Evolutionary conservation across 1,140 invertebrate species (phyloP).

Genomic region (Micrasema longulum): DNA sequence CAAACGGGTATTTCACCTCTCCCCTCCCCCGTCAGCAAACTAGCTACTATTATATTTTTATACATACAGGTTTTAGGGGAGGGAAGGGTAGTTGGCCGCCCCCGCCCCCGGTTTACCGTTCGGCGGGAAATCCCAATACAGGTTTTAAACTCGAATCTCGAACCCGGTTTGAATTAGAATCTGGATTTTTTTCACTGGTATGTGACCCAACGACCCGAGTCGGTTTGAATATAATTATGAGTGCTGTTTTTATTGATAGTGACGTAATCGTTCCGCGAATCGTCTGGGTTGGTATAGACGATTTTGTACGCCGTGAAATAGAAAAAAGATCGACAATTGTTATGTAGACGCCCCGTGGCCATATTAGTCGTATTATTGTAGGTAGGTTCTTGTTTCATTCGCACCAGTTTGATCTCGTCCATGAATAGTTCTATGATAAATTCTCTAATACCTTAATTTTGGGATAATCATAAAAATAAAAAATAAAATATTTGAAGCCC

Average conservation of each 20-base stretch:
- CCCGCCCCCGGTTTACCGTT: conserved; percentile 35
- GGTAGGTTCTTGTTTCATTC: no score
- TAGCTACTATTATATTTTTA: no score
- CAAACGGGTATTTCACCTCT: conserved; percentile 35
- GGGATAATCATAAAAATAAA: no score
- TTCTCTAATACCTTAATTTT: no score
- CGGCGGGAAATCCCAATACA: conserved; percentile 23
- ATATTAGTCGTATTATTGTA: not conserved
- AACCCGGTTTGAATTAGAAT: no score
- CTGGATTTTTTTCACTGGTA: not conserved
- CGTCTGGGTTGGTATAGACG: conserved; percentile 3
- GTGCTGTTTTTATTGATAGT: not conserved
- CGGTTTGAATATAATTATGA: not conserved
- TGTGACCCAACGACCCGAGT: conserved; percentile 26
- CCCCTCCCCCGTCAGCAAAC: not conserved
- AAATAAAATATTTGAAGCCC: no score
- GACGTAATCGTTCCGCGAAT: conserved; percentile 22
- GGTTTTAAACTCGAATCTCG: not conserved
- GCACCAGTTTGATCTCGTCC: no score
- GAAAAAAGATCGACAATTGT: not conserved
- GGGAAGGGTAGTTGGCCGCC: conserved; percentile 14
- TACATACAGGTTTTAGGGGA: conserved; percentile 6
- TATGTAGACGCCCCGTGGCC: conserved; percentile 21
- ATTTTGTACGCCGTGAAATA: not conserved
- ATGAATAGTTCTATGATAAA: no score